phyloP scores from a whole-genome alignment of 2,888 invertebrate genomes.

The Carterocephalus palaemon region DNA sequence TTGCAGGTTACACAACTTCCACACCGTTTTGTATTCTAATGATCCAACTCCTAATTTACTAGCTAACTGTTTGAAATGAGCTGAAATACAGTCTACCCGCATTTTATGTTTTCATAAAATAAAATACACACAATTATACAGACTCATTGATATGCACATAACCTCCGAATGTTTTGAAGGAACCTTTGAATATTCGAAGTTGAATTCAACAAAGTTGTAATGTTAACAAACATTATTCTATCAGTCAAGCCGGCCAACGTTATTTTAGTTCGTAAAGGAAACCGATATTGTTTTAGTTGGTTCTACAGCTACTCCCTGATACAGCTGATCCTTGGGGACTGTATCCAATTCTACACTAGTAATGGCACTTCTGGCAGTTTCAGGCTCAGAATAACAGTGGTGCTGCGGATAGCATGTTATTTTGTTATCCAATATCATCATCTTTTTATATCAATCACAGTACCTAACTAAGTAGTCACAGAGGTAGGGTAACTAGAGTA shows the following conservation, averaged over 20 bases:
- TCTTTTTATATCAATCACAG: no score
- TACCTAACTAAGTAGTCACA: no score
- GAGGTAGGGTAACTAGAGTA: no score
- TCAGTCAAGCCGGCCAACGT: not conserved
- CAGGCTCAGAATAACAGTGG: constrained; percentile 3
- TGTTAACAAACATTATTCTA: constrained; percentile 1
- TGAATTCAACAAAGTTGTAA: not conserved
- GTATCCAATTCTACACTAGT: constrained; percentile 18
- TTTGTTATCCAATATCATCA: no score
- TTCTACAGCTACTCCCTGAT: constrained; percentile 8
- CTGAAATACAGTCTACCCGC: not conserved
- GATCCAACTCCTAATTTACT: no score
- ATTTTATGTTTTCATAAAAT: constrained; percentile 1
- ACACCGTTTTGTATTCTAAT: no score
- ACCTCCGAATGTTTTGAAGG: not conserved
- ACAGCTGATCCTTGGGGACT: constrained; percentile 2
- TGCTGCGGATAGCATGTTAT: no score
- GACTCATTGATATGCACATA: no score
- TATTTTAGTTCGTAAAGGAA: constrained; percentile 3
- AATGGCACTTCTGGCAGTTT: constrained; percentile 13
- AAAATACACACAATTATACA: not conserved
- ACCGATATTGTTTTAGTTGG: constrained; percentile 6
- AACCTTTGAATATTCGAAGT: no score
- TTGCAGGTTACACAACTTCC: no score
- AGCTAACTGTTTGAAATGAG: not conserved